phyloP scores from a whole-genome alignment of 1,140 invertebrate species.

The Hylyphantes graminicola region DNA sequence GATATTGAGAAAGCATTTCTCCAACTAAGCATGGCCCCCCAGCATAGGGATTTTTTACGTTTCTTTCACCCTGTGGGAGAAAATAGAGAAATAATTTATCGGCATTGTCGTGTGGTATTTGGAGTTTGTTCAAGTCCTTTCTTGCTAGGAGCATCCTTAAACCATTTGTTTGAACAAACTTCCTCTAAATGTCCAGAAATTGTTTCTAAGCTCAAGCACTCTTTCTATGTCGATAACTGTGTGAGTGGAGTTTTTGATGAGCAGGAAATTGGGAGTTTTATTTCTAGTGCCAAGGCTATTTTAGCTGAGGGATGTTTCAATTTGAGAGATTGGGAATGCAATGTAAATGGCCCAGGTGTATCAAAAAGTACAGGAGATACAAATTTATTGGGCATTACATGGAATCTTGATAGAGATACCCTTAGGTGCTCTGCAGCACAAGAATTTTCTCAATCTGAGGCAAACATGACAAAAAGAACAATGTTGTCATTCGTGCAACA shows the following conservation, averaged over 20 bases:
- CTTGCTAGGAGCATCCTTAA: not conserved
- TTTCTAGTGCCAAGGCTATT: not conserved
- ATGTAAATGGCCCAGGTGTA: no score
- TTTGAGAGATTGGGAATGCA: conserved; percentile 13
- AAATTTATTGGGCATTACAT: not conserved
- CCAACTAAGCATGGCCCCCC: not conserved
- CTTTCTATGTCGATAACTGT: conserved; percentile 7
- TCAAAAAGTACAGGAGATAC: no score
- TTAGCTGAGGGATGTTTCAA: conserved; percentile 9
- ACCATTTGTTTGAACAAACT: not conserved
- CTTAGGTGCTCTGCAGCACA: not conserved
- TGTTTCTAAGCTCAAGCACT: not conserved
- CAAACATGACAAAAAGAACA: not conserved
- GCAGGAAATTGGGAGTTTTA: not conserved
- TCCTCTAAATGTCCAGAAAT: not conserved
- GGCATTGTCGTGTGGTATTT: not conserved
- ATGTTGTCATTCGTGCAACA: not conserved
- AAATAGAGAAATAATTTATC: not conserved
- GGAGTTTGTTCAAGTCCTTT: not conserved
- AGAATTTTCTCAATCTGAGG: not conserved
- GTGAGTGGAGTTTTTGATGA: not conserved
- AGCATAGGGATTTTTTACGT: not conserved
- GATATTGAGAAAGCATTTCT: not conserved
- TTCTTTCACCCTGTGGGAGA: not conserved
- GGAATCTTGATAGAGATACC: not conserved